Conservation (phyloP, 1,140 invertebrate species). For the Drosophila saltans region DNA sequence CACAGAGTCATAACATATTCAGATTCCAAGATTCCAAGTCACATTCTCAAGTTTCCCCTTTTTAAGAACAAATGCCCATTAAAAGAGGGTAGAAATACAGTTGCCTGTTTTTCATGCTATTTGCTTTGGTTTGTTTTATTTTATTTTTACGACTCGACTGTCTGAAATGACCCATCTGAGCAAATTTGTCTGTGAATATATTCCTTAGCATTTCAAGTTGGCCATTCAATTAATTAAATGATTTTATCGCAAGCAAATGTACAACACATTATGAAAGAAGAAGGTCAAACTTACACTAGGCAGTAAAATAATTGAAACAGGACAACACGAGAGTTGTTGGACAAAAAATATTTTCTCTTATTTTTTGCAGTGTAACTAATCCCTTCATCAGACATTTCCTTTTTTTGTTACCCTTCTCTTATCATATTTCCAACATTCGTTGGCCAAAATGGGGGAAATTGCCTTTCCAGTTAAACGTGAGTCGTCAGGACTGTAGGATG, state of each 20-base stretch:
- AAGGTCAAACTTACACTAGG: constrained; percentile 15
- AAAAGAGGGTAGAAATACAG: neutral
- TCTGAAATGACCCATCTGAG: constrained; percentile 3
- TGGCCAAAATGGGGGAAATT: constrained; percentile 3
- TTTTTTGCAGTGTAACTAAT: constrained; percentile 31
- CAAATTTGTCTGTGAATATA: constrained; percentile 18
- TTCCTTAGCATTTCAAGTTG: constrained; percentile 25
- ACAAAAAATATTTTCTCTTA: neutral
- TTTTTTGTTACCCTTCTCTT: constrained; percentile 18
- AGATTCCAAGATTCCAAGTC: no score
- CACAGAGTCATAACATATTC: no score
- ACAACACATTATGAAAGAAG: constrained; percentile 33
- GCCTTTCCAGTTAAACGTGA: constrained; percentile 12
- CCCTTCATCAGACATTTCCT: constrained; percentile 36
- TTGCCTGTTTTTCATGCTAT: constrained; percentile 1
- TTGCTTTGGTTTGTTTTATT: neutral
- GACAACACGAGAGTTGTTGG: neutral
- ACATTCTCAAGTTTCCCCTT: no score
- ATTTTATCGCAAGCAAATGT: constrained; percentile 52
- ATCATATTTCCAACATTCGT: constrained; percentile 30
- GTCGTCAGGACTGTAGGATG: constrained; percentile 31
- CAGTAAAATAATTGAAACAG: constrained; percentile 1
- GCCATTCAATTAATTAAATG: constrained; percentile 52
- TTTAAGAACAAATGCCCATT: neutral
- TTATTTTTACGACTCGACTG: constrained; percentile 28